These are phyloP conservation scores for Lycaon pictus DNA, from an alignment of 2,113 vertebrate genomes.

Conservation along the genomic window DNA sequence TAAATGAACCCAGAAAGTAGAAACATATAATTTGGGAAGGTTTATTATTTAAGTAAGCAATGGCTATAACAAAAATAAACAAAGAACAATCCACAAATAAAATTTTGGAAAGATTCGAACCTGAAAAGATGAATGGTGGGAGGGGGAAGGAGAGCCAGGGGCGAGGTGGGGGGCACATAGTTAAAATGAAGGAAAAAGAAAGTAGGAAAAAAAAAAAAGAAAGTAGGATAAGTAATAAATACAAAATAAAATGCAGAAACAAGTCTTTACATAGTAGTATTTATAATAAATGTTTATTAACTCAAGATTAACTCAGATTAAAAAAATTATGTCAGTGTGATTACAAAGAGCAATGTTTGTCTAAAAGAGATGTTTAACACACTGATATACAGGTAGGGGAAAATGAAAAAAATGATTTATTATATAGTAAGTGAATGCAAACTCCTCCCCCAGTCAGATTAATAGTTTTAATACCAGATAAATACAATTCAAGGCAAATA, in stretches of 20 bases:
- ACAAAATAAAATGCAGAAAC: neutral
- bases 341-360: neutral
- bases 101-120: neutral
- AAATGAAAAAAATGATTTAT: neutral
- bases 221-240: neutral
- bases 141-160: neutral
- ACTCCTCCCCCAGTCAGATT: neutral
- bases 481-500: neutral
- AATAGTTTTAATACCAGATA: neutral
- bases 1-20: neutral
- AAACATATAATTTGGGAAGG: neutral
- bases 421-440: neutral
- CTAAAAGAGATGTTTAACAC: neutral
- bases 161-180: neutral
- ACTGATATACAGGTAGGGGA: neutral
- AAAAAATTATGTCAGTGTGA: neutral
- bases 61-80: neutral
- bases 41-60: neutral
- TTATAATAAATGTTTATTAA: slow-evolving; percentile 11
- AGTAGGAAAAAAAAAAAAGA: neutral
- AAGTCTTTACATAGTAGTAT: neutral
- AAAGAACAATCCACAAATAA: neutral
- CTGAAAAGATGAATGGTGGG: neutral
- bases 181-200: neutral
- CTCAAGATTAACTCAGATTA: neutral